Conservation (phyloP, 2,888 invertebrate genomes). For the Drosophila anceps region DNA sequence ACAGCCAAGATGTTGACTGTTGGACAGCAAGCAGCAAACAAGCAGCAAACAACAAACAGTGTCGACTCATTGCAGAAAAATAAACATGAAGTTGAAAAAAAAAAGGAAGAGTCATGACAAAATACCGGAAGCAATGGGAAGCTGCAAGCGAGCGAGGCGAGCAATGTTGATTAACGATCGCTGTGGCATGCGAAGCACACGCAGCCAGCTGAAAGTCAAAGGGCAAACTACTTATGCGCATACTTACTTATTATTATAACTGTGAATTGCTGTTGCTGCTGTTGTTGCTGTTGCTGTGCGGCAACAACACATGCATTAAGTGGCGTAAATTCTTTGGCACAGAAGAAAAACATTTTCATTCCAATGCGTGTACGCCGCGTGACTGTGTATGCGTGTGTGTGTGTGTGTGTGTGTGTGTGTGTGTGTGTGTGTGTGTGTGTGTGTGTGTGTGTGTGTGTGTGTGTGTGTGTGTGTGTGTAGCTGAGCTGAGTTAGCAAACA, state of each 20-base stretch:
- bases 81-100: constrained; percentile 1
- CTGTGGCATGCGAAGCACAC: constrained; percentile 40
- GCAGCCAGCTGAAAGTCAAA: constrained; percentile 38
- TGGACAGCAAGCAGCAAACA: neutral
- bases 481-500: constrained; percentile 15
- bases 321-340: constrained; percentile 69
- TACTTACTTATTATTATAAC: constrained; percentile 52
- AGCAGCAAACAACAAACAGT: constrained; percentile 14
- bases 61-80: constrained; percentile 53
- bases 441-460: neutral
- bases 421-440: neutral
- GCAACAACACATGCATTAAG: constrained; percentile 55
- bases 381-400: no score
- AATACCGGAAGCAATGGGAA: constrained; percentile 54
- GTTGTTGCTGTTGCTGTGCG: constrained; percentile 5
- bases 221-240: constrained; percentile 35
- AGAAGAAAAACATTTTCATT: constrained; percentile 78
- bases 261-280: constrained; percentile 32
- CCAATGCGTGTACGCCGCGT: constrained; percentile 53
- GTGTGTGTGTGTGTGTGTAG: neutral
- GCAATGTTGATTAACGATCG: constrained; percentile 64
- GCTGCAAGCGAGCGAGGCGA: constrained; percentile 7
- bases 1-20: constrained; percentile 1
- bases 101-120: constrained; percentile 41
- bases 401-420: no score